phyloP scores from a whole-genome alignment of 2,888 invertebrate genomes.

The Dioctria rufipes region DNA sequence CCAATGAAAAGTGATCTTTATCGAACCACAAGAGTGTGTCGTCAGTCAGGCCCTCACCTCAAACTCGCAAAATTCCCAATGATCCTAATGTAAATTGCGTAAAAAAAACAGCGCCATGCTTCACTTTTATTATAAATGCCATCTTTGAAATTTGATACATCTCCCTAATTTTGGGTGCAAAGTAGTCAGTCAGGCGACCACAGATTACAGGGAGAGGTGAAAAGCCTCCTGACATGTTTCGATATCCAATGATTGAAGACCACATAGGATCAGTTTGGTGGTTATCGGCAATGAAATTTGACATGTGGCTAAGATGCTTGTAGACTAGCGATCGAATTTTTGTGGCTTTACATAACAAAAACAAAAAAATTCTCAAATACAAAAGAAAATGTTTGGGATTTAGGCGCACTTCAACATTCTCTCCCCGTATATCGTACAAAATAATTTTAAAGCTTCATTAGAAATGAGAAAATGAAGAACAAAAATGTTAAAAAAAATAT shows the following conservation, averaged over 20 bases:
- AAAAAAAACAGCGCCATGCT: slow-evolving; percentile 52
- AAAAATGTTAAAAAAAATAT: neutral
- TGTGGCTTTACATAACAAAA: slow-evolving; percentile 49
- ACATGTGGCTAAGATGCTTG: slow-evolving; percentile 32
- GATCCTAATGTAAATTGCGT: neutral
- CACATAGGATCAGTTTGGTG: slow-evolving; percentile 45
- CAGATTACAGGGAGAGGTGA: slow-evolving; percentile 46
- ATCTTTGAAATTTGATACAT: slow-evolving; percentile 53
- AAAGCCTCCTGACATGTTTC: slow-evolving; percentile 24
- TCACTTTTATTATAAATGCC: slow-evolving; percentile 40
- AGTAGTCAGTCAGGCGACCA: slow-evolving; percentile 48
- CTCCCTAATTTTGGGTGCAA: slow-evolving; percentile 48
- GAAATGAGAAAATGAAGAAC: too few relatives aligned
- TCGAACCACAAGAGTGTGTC: slow-evolving; percentile 52
- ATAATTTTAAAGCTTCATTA: too few relatives aligned
- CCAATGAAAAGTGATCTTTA: slow-evolving; percentile 51
- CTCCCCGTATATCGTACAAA: too few relatives aligned
- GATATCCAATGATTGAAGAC: slow-evolving; percentile 45
- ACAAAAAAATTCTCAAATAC: slow-evolving; percentile 4
- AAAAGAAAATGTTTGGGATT: neutral
- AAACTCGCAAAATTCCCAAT: slow-evolving; percentile 21
- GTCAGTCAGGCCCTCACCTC: slow-evolving; percentile 36
- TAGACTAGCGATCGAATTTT: slow-evolving; percentile 49
- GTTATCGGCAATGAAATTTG: slow-evolving; percentile 37
- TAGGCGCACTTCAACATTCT: slow-evolving; percentile 15